These are phyloP conservation scores for Bovichtus variegatus DNA, from an alignment of 2,797 vertebrate genomes.

Conservation along the genomic window DNA sequence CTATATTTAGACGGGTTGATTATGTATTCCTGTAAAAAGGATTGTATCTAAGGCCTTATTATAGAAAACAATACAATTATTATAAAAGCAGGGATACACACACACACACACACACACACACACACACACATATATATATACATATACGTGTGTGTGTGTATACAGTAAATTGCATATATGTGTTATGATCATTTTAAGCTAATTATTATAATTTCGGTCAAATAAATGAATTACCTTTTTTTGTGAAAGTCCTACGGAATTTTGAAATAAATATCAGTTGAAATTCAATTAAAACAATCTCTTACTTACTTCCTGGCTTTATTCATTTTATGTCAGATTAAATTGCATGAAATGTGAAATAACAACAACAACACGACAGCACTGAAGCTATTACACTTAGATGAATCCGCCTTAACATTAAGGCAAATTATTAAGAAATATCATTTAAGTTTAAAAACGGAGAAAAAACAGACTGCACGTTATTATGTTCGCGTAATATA, in stretches of 20 bases:
- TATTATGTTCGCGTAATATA: neutral
- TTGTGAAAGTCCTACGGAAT: too few relatives aligned
- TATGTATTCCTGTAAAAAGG: too few relatives aligned
- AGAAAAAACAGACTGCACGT: neutral
- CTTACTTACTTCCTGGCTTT: neutral
- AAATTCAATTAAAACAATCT: too few relatives aligned
- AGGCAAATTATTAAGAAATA: neutral
- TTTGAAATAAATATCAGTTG: neutral
- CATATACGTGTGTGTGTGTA: too few relatives aligned
- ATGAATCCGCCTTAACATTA: neutral
- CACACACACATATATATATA: too few relatives aligned
- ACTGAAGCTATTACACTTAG: neutral
- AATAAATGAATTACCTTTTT: neutral
- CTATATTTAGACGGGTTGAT: too few relatives aligned
- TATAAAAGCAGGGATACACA: too few relatives aligned
- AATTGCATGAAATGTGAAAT: neutral
- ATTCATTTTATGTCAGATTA: neutral
- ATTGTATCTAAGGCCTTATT: neutral
- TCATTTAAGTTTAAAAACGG: neutral
- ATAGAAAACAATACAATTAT: neutral
- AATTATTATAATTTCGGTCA: neutral
- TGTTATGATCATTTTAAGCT: neutral
- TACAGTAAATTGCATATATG: neutral
- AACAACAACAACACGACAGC: neutral
- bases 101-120: too few relatives aligned